Evolutionary conservation across 92 coral and sea anemone species (phyloP).

Genomic region (Bergia sp.): DNA sequence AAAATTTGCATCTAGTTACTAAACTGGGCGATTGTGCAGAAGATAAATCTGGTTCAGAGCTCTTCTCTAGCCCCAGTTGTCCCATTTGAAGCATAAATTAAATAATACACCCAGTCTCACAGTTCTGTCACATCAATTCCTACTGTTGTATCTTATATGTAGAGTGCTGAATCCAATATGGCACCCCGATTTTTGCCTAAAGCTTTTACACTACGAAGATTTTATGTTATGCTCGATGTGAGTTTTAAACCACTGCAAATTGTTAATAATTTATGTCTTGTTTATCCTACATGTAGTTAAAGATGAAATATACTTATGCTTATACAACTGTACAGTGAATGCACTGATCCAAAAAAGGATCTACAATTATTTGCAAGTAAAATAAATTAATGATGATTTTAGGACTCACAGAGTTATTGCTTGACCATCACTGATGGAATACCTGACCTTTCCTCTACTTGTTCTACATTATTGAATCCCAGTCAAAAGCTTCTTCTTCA

Average conservation of each 20-base stretch:
- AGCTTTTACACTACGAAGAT: neutral
- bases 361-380: slow-evolving; percentile 23
- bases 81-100: too few relatives aligned
- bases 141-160: neutral
- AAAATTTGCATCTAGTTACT: too few relatives aligned
- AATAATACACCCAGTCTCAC: neutral
- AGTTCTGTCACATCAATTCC: too few relatives aligned
- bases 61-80: too few relatives aligned
- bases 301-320: neutral
- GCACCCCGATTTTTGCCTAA: neutral
- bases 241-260: neutral
- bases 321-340: slow-evolving; percentile 18
- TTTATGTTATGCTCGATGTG: neutral
- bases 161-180: neutral
- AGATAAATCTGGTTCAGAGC: too few relatives aligned
- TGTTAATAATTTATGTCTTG: neutral
- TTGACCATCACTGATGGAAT: slow-evolving; percentile 19
- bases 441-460: neutral
- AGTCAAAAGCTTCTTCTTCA: slow-evolving; percentile 93
- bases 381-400: slow-evolving; percentile 27
- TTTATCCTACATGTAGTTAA: neutral
- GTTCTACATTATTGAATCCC: slow-evolving; percentile 91
- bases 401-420: slow-evolving; percentile 35
- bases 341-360: slow-evolving; percentile 9
- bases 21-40: too few relatives aligned